Evolutionary conservation across 2,888 invertebrate genomes (phyloP).

Genomic region (Dichetophora obliterata): DNA sequence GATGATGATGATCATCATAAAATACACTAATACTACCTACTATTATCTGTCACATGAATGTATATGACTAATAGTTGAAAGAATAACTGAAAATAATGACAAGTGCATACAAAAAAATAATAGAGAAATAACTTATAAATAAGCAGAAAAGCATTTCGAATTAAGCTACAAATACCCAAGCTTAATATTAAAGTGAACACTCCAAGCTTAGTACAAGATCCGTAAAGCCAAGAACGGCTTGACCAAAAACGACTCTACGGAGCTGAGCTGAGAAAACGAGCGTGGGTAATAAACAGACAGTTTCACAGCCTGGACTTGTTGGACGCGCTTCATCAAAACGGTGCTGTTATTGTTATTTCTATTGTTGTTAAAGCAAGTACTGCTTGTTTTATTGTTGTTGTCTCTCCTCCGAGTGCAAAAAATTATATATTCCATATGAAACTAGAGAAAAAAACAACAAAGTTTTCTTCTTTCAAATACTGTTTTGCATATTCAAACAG

Average conservation of each 20-base stretch:
- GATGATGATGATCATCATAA: not conserved
- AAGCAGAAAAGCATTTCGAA: not conserved
- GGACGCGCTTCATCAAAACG: conserved; percentile 2
- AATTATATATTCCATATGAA: not conserved
- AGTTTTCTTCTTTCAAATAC: not conserved
- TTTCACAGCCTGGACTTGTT: not conserved
- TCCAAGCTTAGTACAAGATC: not conserved
- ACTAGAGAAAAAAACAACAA: not conserved
- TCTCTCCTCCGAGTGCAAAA: not conserved
- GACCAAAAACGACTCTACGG: not conserved
- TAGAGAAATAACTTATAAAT: not conserved
- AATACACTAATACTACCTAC: not conserved
- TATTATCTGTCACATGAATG: not conserved
- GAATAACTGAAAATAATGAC: conserved; percentile 33
- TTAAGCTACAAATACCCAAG: conserved; percentile 7
- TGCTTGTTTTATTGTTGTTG: conserved; percentile 20
- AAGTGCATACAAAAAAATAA: conserved; percentile 20
- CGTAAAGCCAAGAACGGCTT: not conserved
- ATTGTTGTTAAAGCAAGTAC: not conserved
- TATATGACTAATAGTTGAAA: conserved; percentile 8
- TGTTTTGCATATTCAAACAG: conserved; percentile 35
- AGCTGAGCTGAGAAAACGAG: not conserved
- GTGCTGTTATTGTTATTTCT: conserved; percentile 7
- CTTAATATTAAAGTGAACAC: not conserved
- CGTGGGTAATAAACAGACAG: not conserved